Conservation (phyloP, 2,113 vertebrate genomes). For the Procavia capensis region DNA sequence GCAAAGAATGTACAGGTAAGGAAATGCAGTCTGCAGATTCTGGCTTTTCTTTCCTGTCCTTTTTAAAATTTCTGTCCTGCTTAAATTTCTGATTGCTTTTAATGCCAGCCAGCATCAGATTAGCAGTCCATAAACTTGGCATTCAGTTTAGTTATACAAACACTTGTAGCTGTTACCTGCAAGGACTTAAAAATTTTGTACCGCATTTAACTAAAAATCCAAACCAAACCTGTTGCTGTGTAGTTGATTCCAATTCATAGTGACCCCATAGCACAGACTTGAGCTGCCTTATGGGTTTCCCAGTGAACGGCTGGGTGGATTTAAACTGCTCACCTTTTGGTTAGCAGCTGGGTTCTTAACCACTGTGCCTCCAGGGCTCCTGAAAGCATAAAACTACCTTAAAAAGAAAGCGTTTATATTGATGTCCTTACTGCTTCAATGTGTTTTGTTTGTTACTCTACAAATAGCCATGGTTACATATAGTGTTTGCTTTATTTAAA, state of each 20-base stretch:
- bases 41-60: neutral
- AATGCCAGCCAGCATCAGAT: neutral
- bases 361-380: no score
- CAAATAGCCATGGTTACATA: neutral
- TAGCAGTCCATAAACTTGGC: neutral
- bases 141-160: neutral
- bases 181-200: neutral
- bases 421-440: no score
- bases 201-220: neutral
- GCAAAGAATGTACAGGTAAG: slow-evolving; percentile 93
- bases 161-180: neutral
- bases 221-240: no score
- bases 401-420: no score
- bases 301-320: no score
- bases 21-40: neutral
- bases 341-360: no score
- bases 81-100: neutral
- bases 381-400: no score
- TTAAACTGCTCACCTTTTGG: no score
- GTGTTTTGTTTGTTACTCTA: neutral
- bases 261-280: no score
- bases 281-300: no score
- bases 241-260: no score
- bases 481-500: neutral
- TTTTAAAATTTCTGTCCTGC: neutral